Percentiles rank a stretch among this genome's conserved stretches.
Evolutionary conservation across 1,140 invertebrate species (phyloP).

Genomic region (Drosophila auraria): DNA sequence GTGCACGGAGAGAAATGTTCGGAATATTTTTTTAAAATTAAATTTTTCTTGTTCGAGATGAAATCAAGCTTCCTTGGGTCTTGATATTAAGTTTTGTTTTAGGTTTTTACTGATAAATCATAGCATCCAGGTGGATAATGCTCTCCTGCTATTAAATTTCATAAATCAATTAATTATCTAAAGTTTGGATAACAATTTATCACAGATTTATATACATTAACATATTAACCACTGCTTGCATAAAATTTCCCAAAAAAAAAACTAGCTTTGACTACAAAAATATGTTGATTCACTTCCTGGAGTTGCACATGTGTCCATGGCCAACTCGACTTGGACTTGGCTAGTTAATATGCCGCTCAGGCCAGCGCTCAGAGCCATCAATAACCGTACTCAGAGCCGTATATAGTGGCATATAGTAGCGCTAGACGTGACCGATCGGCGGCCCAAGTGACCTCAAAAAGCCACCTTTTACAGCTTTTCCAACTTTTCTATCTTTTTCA

Average conservation of each 20-base stretch:
- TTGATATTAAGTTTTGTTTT: no score
- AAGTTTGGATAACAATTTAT: no score
- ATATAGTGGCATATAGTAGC: neutral
- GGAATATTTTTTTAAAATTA: no score
- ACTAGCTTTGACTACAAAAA: constrained; percentile 4
- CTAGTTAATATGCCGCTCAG: constrained; percentile 50
- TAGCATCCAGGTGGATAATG: no score
- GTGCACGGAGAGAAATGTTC: neutral
- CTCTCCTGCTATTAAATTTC: no score
- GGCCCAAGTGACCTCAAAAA: constrained; percentile 6
- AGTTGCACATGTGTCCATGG: constrained; percentile 13
- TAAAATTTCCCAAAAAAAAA: neutral
- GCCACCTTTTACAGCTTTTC: no score
- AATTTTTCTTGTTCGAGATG: no score
- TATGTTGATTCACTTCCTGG: constrained; percentile 23
- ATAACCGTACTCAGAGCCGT: neutral
- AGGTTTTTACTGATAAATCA: no score
- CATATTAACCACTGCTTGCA: neutral
- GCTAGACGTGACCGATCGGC: constrained; percentile 8
- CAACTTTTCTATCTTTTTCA: no score
- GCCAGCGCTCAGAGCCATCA: constrained; percentile 1
- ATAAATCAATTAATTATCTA: neutral
- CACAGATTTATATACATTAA: neutral
- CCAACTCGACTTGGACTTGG: constrained; percentile 6
- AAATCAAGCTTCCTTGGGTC: no score